These are phyloP conservation scores for Nymphalis polychloros DNA, from an alignment of 2,888 invertebrate species.

Conservation along the genomic window DNA sequence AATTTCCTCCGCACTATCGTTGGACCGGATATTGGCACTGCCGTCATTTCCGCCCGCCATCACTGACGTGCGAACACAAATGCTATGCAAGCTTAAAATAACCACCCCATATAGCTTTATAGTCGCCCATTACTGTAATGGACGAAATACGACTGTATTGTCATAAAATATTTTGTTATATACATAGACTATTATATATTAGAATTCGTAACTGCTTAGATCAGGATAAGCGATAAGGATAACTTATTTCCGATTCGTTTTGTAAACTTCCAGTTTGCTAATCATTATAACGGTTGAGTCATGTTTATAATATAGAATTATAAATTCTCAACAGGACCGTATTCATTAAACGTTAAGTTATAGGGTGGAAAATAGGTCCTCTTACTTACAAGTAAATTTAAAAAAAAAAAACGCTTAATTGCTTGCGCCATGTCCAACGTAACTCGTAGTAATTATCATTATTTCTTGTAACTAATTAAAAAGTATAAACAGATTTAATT, in stretches of 20 bases:
- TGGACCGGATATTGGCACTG: slow-evolving; percentile 66
- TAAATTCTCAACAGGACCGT: too few relatives aligned
- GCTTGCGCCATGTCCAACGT: neutral
- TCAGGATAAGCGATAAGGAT: neutral
- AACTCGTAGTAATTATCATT: slow-evolving; percentile 1
- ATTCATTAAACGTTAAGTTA: too few relatives aligned
- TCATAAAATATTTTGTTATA: neutral
- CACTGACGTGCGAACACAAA: slow-evolving; percentile 47
- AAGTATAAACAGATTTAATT: neutral
- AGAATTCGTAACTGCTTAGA: neutral
- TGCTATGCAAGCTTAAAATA: slow-evolving; percentile 32
- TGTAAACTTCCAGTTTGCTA: too few relatives aligned
- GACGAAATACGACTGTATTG: slow-evolving; percentile 5
- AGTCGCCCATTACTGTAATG: slow-evolving; percentile 13
- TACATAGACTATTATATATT: neutral
- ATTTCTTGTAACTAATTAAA: neutral
- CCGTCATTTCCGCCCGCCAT: slow-evolving; percentile 66
- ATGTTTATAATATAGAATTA: too few relatives aligned
- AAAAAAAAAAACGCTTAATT: neutral
- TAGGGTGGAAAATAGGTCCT: too few relatives aligned
- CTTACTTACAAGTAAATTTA: too few relatives aligned
- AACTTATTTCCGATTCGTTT: too few relatives aligned
- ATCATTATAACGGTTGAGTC: too few relatives aligned
- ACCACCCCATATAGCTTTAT: slow-evolving; percentile 14
- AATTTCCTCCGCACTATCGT: slow-evolving; percentile 38